Base-by-base conservation (phyloP, 1,140 invertebrate species). In the Coelopa frigida region DNA sequence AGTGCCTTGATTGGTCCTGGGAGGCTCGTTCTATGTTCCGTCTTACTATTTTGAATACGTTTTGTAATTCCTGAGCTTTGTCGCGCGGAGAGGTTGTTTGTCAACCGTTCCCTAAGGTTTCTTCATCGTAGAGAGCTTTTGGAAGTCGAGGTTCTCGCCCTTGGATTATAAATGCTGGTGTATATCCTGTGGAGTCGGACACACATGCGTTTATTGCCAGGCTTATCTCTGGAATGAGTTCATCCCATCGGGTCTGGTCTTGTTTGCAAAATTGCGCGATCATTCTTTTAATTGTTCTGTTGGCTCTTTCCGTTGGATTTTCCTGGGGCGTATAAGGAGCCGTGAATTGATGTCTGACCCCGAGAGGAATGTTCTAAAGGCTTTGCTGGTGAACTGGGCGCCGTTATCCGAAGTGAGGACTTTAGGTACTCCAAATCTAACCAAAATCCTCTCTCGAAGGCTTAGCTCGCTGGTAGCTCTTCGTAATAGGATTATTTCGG, bases 111-210 rank as follows among this genome's bases (percentile, higher is more conserved):
- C 27, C 14, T 32, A 20, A 11, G 4, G 42, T 33, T 17, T 21
- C 14, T 31, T 44, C 26, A 20, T 44, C 42, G 18, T 33, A 44
- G 15, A 44, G 27, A 5, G 26, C 14, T 20, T 31, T n/a, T 15
- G 42, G 42, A 11, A 44, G 18, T 18, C 42, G 1, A 10, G 42
- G 42, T 44, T 44, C 42, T 44, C 27, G 42, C 15, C 42, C 42
- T 12, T 31, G 26, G 15, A 22, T 44, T 10, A 44, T 15, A 20
- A 12, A 44, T 7, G 42, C 42, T n/a, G 42, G 27, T 12, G 17
- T 29, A 21, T 44, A 32, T 18, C 42, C 42, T 6, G 42, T 44
- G 27, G 27, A 12, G 11, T 44, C 42, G 11, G 42, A 44, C 5
- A 26, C 21, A 20, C 42, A 32, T 12, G 17, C 33, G 29, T 32